phyloP scores from a whole-genome alignment of 2,888 invertebrate species.

The Tetanocera ferruginea region DNA sequence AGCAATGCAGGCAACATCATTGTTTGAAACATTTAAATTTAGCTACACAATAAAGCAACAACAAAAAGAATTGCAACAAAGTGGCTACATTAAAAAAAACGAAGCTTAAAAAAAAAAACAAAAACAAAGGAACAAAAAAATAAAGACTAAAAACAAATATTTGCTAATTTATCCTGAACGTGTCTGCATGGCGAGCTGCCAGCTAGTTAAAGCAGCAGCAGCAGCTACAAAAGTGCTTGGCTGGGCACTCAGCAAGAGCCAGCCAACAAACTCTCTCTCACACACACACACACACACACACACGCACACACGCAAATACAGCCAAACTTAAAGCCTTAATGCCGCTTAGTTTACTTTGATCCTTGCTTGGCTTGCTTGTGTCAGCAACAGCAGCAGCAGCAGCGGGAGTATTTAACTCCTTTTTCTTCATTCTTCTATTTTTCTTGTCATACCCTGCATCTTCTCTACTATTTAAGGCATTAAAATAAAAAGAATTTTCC shows the following conservation, averaged over 20 bases:
- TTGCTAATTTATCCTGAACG: slow-evolving; percentile 66
- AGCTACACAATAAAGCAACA: neutral
- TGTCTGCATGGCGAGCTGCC: slow-evolving; percentile 50
- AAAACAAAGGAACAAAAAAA: slow-evolving; percentile 31
- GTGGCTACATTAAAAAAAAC: neutral
- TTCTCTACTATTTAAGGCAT: neutral
- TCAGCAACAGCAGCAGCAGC: slow-evolving; percentile 26
- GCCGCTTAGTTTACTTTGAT: slow-evolving; percentile 9
- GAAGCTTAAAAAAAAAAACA: neutral
- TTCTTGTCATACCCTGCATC: neutral
- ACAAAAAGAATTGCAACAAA: slow-evolving; percentile 3
- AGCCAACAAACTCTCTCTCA: too few species aligned
- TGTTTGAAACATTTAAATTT: slow-evolving; percentile 15
- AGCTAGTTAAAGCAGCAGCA: slow-evolving; percentile 27
- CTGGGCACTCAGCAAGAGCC: neutral
- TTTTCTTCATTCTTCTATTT: neutral
- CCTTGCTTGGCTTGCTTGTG: neutral
- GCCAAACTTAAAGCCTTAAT: too few species aligned
- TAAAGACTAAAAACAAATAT: slow-evolving; percentile 59
- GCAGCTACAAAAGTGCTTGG: slow-evolving; percentile 18
- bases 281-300: too few species aligned
- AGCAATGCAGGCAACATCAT: neutral
- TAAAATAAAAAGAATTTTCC: slow-evolving; percentile 13
- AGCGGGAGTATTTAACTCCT: slow-evolving; percentile 62
- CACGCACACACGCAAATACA: too few species aligned